phyloP scores from a whole-genome alignment of 1,140 invertebrate genomes.

The Drosophila nebulosa region DNA sequence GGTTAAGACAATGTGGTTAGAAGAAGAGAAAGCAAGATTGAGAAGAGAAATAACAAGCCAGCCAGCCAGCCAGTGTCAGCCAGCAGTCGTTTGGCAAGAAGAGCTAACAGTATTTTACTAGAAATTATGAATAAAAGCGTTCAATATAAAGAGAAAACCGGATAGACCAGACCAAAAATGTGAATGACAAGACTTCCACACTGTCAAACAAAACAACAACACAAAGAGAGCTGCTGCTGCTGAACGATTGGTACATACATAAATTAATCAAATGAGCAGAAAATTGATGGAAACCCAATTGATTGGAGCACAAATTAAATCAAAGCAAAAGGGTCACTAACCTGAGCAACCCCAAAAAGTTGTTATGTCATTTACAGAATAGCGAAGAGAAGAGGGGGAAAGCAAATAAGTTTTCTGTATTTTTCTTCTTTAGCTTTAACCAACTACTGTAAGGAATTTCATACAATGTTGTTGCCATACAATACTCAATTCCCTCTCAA shows the following conservation, averaged over 20 bases:
- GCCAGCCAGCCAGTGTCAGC: too few relatives aligned
- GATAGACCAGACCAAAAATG: conserved; percentile 38
- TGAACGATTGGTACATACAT: conserved; percentile 14
- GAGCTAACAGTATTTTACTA: conserved; percentile 65
- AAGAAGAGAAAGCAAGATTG: conserved; percentile 54
- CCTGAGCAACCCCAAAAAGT: conserved; percentile 14
- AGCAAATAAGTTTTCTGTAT: background rate
- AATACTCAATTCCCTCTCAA: background rate
- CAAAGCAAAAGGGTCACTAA: conserved; percentile 52
- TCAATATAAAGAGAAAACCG: conserved; percentile 66
- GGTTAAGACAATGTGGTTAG: conserved; percentile 59
- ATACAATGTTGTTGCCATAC: background rate
- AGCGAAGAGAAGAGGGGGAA: background rate
- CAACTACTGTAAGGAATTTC: background rate
- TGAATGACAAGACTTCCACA: conserved; percentile 42
- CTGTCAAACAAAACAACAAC: conserved; percentile 15
- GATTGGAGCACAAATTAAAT: conserved; percentile 46
- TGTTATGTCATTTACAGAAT: conserved; percentile 2
- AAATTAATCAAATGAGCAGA: conserved; percentile 65
- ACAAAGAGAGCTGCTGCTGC: background rate
- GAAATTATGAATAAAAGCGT: conserved; percentile 71
- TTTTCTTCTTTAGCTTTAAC: background rate
- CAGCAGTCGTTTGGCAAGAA: conserved; percentile 38
- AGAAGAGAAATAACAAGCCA: conserved; percentile 51
- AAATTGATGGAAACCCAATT: conserved; percentile 62